Base-by-base conservation (phyloP, 2,113 vertebrate species). In the Copsychus sechellarum region DNA sequence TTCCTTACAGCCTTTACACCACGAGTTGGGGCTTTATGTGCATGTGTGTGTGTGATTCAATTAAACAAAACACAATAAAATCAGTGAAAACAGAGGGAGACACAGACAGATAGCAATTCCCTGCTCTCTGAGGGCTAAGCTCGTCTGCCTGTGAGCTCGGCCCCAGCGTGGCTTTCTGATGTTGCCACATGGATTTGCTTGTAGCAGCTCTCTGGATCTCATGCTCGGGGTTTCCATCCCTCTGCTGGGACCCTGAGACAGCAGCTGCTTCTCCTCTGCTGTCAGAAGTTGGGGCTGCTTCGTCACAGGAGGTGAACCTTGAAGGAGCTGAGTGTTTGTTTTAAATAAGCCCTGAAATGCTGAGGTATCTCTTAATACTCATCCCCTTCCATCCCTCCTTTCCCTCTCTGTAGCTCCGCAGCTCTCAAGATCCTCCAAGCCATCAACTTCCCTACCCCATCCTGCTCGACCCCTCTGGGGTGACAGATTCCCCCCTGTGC, bases 61-160 rank as follows among this genome's bases (percentile, higher is more conserved):
- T 94, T 90, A 96, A 96, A 92, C 96, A 96, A 96, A 97, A 96
- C 95, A 97, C 86, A 96, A 80, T 93, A 88, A 97, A 95, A 85
- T 80, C 65, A 92, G 61, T 50, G 81, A 61, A 92, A 96, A 91
- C 69, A 94, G 84, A 61, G 78, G 69, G 65, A 73, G 88, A 81
- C 47, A 28, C 69, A 90, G 90, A 48, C 88, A 88, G 93, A 40
- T 14, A 95, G 88, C 50, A 84, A 56, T 81, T 91, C 74, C 84
- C 77, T 13, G 11, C 90, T 79, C 96, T 94, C 95, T 0, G 3
- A 92, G 92, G 90, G 60, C 90, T 92, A 36, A 92, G 71, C 71
- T 81, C 51, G 47, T 70, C 81, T 81, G 86, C 25, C 64, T 81
- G 36, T 25, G 74, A 86, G 69, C 58, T 92, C 6, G 1, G 73